Evolutionary conservation across 2,888 invertebrate species (phyloP).

Genomic region (Cheilosia scutellata): DNA sequence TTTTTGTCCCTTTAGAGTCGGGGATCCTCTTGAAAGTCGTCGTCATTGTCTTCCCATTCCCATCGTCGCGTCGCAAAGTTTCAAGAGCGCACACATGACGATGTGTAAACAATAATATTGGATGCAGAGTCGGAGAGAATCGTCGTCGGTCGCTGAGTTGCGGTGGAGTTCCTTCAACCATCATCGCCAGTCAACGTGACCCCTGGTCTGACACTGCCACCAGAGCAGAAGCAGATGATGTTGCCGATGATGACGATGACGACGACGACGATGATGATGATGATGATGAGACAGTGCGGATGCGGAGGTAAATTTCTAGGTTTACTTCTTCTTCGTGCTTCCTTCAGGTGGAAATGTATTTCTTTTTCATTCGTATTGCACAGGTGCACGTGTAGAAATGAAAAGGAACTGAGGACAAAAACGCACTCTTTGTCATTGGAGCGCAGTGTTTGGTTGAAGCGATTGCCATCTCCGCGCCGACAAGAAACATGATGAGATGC

Average conservation of each 20-base stretch:
- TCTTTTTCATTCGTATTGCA: slow-evolving; percentile 8
- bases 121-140: slow-evolving; percentile 19
- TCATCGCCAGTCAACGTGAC: slow-evolving; percentile 45
- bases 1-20: slow-evolving; percentile 5
- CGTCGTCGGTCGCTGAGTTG: background rate
- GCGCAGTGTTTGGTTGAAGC: slow-evolving; percentile 8
- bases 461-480: slow-evolving; percentile 45
- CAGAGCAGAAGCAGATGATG: slow-evolving; percentile 45
- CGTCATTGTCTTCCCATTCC: slow-evolving; percentile 36
- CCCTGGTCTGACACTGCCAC: slow-evolving; percentile 50
- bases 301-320: slow-evolving; percentile 37
- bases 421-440: slow-evolving; percentile 36
- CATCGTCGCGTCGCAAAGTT: slow-evolving; percentile 35
- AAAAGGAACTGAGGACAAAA: slow-evolving; percentile 47
- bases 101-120: slow-evolving; percentile 60
- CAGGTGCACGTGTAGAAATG: slow-evolving; percentile 59
- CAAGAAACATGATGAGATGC: slow-evolving; percentile 39
- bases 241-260: slow-evolving; percentile 21
- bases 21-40: slow-evolving; percentile 26
- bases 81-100: slow-evolving; percentile 67
- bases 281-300: background rate
- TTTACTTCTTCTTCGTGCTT: slow-evolving; percentile 23
- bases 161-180: slow-evolving; percentile 43
- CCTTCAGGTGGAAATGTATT: slow-evolving; percentile 35
- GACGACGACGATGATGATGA: slow-evolving; percentile 13